A percentile compares a stretch with the other conserved stretches of the same genome.
Conservation (phyloP, 2,888 invertebrate species). For the Stenodera caucasica region DNA sequence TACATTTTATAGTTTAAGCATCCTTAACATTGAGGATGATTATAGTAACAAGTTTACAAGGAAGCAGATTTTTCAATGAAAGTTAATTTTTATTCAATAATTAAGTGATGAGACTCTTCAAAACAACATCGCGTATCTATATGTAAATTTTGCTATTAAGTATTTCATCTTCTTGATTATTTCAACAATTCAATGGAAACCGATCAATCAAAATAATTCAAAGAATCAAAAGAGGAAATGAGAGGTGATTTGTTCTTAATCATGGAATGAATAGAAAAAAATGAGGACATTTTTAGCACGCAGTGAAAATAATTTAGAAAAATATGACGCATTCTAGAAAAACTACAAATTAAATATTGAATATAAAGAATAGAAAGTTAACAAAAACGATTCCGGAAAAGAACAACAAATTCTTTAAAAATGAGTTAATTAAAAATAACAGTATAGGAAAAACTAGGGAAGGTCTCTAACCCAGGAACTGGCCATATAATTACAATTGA, state of each 20-base stretch:
- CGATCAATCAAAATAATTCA: background rate
- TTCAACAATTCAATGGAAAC: background rate
- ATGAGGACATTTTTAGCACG: background rate
- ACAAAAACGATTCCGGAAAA: background rate
- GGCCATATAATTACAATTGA: constrained; percentile 22
- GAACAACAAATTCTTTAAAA: background rate
- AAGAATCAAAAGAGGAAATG: background rate
- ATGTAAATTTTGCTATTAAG: too few relatives aligned
- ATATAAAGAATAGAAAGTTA: background rate
- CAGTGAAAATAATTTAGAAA: background rate
- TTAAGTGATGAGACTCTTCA: too few relatives aligned
- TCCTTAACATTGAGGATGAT: too few relatives aligned
- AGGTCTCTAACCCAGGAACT: constrained; percentile 29
- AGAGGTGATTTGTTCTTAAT: background rate
- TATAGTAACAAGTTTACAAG: too few relatives aligned
- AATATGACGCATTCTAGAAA: background rate
- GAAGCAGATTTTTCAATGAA: too few relatives aligned
- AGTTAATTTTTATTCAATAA: too few relatives aligned
- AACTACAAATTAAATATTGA: background rate
- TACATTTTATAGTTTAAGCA: too few relatives aligned
- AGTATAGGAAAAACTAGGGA: constrained; percentile 18
- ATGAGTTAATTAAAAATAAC: constrained; percentile 19
- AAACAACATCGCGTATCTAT: too few relatives aligned
- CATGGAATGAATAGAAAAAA: background rate
- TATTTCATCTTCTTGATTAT: too few relatives aligned